Conservation (phyloP, 1,140 invertebrate species). For the Coenobita brevimanus region DNA sequence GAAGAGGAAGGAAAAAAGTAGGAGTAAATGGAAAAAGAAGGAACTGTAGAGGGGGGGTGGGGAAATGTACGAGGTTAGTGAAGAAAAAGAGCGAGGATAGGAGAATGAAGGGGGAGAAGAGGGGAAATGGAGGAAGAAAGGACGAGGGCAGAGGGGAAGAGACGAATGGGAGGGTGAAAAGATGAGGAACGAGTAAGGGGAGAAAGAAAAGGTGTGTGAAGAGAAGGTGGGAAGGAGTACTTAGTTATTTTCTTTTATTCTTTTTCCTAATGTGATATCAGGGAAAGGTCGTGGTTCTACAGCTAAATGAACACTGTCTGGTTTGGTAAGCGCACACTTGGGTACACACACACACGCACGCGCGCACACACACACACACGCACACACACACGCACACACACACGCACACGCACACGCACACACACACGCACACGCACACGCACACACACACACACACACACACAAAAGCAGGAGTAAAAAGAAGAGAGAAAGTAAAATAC, state of each 20-base stretch:
- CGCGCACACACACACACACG: constrained; percentile 15
- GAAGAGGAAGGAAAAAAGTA: too few relatives aligned
- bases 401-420: not conserved
- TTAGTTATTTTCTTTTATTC: too few relatives aligned
- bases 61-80: not conserved
- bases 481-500: too few relatives aligned
- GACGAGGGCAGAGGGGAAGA: not conserved
- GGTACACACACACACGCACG: too few relatives aligned
- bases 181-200: not conserved
- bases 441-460: not conserved
- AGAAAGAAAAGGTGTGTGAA: not conserved
- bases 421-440: not conserved
- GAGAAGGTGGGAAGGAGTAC: not conserved
- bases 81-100: too few relatives aligned
- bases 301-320: too few relatives aligned
- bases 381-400: constrained; percentile 8
- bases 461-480: too few relatives aligned
- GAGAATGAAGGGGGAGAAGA: too few relatives aligned
- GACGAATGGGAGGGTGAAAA: not conserved
- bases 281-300: too few relatives aligned
- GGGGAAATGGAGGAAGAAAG: too few relatives aligned
- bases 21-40: not conserved
- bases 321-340: not conserved
- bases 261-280: too few relatives aligned
- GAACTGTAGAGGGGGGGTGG: not conserved